These are phyloP conservation scores for Laspeyria flexula DNA, from an alignment of 2,888 invertebrate genomes.

Conservation along the genomic window DNA sequence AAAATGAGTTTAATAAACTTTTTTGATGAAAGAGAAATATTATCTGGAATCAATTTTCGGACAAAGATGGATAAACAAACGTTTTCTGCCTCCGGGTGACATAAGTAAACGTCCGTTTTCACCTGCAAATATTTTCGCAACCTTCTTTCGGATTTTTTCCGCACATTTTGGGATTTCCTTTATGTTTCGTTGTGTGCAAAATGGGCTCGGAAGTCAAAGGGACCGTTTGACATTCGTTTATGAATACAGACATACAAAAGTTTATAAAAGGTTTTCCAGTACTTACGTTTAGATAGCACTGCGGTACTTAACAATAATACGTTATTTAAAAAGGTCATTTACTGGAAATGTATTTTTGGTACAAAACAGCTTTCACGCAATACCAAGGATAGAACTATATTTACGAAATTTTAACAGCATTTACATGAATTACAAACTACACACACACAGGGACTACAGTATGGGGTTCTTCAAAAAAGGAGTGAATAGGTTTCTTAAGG, in stretches of 20 bases:
- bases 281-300: background rate
- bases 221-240: constrained; percentile 1
- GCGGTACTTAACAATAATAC: background rate
- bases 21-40: too few relatives aligned
- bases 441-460: too few relatives aligned
- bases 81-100: constrained; percentile 2
- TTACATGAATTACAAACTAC: too few relatives aligned
- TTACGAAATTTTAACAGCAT: too few relatives aligned
- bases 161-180: constrained; percentile 11
- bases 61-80: constrained; percentile 1
- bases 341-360: too few relatives aligned
- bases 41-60: background rate
- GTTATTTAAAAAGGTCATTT: too few relatives aligned
- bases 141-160: constrained; percentile 8
- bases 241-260: background rate
- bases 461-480: too few relatives aligned
- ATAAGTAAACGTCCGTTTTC: constrained; percentile 9
- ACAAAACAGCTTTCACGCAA: too few relatives aligned
- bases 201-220: background rate
- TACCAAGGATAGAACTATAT: too few relatives aligned
- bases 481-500: too few relatives aligned
- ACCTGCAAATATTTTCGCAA: constrained; percentile 30
- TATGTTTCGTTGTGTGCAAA: constrained; percentile 4
- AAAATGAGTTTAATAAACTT: too few relatives aligned
- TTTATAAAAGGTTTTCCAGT: background rate